phyloP scores from a whole-genome alignment of 2,113 vertebrate species.

The Marmota monax region DNA sequence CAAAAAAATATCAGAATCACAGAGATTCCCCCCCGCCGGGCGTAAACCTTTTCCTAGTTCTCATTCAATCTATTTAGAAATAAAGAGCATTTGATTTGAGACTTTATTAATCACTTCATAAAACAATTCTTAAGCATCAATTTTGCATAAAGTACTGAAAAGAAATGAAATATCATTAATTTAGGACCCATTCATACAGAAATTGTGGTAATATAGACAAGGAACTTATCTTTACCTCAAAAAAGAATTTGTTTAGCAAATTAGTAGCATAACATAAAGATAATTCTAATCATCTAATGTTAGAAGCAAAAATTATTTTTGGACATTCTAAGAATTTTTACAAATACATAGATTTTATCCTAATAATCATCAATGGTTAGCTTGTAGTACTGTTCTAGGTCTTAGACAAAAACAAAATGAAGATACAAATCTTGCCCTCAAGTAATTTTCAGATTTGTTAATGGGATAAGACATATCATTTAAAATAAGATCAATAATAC shows the following conservation, averaged over 20 bases:
- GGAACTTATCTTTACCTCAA: not conserved
- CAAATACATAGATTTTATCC: not conserved
- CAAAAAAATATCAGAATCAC: conserved; percentile 44
- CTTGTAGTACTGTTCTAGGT: not conserved
- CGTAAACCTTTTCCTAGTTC: not conserved
- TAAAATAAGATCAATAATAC: conserved; percentile 55
- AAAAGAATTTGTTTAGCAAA: conserved; percentile 38
- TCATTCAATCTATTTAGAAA: not conserved
- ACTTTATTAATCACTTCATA: not conserved
- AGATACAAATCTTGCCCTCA: not conserved
- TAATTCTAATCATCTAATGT: conserved; percentile 34
- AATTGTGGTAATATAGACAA: conserved; percentile 6
- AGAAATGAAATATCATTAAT: conserved; percentile 9
- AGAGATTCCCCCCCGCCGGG: not conserved
- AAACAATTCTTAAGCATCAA: conserved; percentile 27
- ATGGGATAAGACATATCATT: conserved; percentile 32
- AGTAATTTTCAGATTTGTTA: conserved; percentile 54
- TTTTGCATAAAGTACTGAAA: not conserved
- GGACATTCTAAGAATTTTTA: conserved; percentile 56
- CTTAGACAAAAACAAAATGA: conserved; percentile 21
- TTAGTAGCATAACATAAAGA: conserved; percentile 35
- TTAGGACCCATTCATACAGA: not conserved
- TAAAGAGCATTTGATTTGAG: not conserved
- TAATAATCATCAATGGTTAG: conserved; percentile 37
- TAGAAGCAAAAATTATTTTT: conserved; percentile 61